A percentile compares a stretch with the other conserved stretches of the same genome.
Evolutionary conservation across 2,113 vertebrate species (phyloP).

Genomic region (Excalfactoria chinensis): DNA sequence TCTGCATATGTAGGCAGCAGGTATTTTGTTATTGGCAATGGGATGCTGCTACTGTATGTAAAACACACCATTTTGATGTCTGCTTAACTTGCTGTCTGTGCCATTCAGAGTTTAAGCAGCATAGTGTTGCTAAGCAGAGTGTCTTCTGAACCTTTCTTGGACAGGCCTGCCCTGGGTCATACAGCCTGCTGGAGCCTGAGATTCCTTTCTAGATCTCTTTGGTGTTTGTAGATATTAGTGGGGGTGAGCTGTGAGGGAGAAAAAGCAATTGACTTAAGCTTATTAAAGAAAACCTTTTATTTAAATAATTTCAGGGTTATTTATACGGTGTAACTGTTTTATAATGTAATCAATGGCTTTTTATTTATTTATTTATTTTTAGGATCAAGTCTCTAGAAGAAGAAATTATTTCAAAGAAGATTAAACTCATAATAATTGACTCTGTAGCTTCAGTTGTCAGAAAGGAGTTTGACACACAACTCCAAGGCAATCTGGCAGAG

Average conservation of each 20-base stretch:
- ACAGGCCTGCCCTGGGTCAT: not conserved
- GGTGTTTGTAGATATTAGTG: not conserved
- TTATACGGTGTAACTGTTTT: not conserved
- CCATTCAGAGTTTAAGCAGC: not conserved
- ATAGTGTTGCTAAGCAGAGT: not conserved
- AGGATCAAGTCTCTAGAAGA: slow-evolving; percentile 87
- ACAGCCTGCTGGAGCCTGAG: not conserved
- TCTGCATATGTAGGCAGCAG: not conserved
- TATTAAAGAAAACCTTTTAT: not conserved
- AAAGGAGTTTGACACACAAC: slow-evolving; percentile 87
- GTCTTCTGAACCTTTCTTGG: not conserved
- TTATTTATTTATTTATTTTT: not conserved
- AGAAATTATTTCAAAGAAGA: slow-evolving; percentile 84
- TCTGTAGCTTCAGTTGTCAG: slow-evolving; percentile 88
- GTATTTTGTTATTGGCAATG: not conserved
- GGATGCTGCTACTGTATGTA: not conserved
- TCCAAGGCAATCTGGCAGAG: slow-evolving; percentile 82
- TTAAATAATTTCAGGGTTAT: not conserved
- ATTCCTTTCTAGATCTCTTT: not conserved
- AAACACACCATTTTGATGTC: not conserved
- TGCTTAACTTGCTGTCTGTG: not conserved
- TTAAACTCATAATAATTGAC: slow-evolving; percentile 85
- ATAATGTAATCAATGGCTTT: not conserved
- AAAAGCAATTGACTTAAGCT: not conserved
- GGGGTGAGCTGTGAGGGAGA: not conserved